These are phyloP conservation scores for Tolypeutes matacus DNA, from an alignment of 2,797 vertebrate genomes.

Conservation along the genomic window DNA sequence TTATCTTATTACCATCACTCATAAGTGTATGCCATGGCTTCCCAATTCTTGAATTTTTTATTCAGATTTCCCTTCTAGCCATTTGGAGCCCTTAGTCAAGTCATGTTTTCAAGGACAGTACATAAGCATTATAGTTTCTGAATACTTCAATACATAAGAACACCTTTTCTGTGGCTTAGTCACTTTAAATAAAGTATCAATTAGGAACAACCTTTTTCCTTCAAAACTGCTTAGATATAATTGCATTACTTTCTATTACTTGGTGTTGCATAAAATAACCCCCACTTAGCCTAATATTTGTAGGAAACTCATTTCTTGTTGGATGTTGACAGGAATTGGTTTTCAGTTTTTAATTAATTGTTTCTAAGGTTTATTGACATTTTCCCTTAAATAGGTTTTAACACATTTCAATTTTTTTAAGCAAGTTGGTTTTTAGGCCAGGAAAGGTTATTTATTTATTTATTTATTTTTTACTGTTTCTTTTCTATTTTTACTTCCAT, in stretches of 20 bases:
- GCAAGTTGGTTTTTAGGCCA: neutral
- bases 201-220: neutral
- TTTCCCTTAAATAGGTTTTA: neutral
- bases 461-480: neutral
- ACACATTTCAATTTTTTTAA: neutral
- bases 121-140: neutral
- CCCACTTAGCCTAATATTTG: neutral
- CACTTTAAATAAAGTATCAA: conserved; percentile 41
- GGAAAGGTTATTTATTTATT: neutral
- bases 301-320: neutral
- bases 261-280: neutral
- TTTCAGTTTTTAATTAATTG: neutral
- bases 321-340: neutral
- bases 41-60: neutral
- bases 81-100: neutral
- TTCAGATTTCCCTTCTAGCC: neutral
- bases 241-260: neutral
- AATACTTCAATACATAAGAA: conserved; percentile 27
- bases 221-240: neutral
- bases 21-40: neutral
- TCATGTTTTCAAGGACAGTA: neutral
- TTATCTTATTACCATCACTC: neutral
- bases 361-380: conserved; percentile 5
- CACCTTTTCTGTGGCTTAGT: neutral
- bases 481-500: neutral